Evolutionary conservation across 1,140 invertebrate genomes (phyloP).

Genomic region (Delia radicum): DNA sequence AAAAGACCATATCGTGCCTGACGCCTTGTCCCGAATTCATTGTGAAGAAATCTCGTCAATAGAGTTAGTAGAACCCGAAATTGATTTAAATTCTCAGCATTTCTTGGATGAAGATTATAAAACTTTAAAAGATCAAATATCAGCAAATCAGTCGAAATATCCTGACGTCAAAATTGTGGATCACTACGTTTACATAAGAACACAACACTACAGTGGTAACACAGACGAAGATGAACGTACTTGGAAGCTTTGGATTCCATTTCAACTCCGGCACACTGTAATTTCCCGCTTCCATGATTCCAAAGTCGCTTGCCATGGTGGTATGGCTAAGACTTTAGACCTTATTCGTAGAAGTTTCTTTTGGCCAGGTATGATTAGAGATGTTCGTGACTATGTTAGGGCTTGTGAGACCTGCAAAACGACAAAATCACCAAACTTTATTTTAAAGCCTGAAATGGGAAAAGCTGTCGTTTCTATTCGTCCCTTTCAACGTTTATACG

Average conservation of each 20-base stretch:
- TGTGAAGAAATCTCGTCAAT: neutral
- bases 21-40: neutral
- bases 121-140: neutral
- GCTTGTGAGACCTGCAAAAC: neutral
- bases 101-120: neutral
- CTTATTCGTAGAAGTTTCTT: neutral
- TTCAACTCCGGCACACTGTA: neutral
- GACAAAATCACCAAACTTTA: neutral
- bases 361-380: neutral
- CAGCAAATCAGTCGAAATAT: neutral
- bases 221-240: neutral
- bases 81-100: neutral
- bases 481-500: neutral
- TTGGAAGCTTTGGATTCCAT: neutral
- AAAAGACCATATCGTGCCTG: neutral
- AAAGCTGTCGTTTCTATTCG: neutral
- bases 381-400: neutral
- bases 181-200: neutral
- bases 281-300: neutral
- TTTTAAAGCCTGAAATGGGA: neutral
- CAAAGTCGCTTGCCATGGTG: neutral
- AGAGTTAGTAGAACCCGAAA: neutral
- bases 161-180: neutral
- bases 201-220: neutral
- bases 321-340: constrained; percentile 2